Conservation (phyloP, 2,797 vertebrate genomes). For the Cryptoblepharus egeriae region DNA sequence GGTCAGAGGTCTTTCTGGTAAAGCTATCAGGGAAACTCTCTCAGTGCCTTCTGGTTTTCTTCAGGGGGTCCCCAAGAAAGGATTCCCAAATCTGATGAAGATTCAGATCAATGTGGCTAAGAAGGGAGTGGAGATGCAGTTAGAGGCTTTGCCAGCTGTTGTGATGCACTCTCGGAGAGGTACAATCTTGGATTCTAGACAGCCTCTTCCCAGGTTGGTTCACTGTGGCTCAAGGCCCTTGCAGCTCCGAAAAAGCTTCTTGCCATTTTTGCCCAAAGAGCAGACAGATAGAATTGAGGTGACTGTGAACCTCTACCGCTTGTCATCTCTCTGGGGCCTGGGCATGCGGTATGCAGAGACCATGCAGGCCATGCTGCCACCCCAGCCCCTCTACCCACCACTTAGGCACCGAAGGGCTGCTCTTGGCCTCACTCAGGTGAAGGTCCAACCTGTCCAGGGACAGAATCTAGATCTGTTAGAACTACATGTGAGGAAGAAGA, state of each 20-base stretch:
- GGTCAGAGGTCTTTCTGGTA: not conserved
- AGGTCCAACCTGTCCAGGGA: not conserved
- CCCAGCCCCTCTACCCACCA: not conserved
- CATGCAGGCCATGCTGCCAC: not conserved
- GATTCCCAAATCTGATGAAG: too few species aligned
- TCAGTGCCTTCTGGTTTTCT: not conserved
- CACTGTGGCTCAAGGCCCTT: not conserved
- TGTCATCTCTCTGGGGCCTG: too few species aligned
- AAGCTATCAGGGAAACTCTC: too few species aligned
- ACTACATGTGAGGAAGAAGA: slow-evolving; percentile 8
- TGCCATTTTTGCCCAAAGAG: too few species aligned
- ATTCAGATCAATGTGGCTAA: not conserved
- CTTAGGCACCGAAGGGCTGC: not conserved
- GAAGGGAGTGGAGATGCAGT: not conserved
- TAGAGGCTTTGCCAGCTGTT: not conserved
- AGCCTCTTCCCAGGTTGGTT: not conserved
- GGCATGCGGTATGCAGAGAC: not conserved
- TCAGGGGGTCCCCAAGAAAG: not conserved
- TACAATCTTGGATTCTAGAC: fast-evolving
- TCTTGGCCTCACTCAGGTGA: not conserved
- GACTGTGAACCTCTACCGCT: too few species aligned
- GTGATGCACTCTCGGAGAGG: not conserved
- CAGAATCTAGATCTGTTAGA: not conserved
- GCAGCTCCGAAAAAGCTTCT: not conserved
- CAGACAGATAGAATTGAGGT: too few species aligned